Base-by-base conservation (phyloP, 1,140 invertebrate species). In the Hormaphis cornu region DNA sequence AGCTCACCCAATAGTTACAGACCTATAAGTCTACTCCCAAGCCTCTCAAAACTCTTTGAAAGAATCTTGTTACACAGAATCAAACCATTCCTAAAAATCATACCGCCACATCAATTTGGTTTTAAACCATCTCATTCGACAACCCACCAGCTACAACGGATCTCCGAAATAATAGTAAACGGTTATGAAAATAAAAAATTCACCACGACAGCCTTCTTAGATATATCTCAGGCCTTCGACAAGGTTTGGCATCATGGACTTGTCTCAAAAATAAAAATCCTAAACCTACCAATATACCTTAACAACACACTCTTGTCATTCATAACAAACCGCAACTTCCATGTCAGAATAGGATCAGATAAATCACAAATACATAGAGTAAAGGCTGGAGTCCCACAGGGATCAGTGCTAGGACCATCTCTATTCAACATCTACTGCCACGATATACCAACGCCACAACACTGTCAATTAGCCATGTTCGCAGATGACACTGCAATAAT, bases 211-310 rank as follows among this genome's bases (percentile, higher is more conserved):
- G 28, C 78, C 1, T 70, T 79, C 14, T 72, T 80, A 20, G 79
- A 81, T 42, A 72, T 53, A n/a, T n/a, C n/a, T n/a, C n/a, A n/a
- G 30, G 30, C 30, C 4, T 33, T 33, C 9, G 30, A 33, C 30
- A 72, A 70, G 59, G 75, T 78, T 0, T 79, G 78, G 77, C 70
- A 76, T 12, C 66, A 75, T 12, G 79, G 76, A 0, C 72, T 80
- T 0, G 46, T 78, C 2, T 74, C 73, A 20, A 80, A 77, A 73
- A 59, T 80, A 24, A 69, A 61, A 42, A 24, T 20, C 10, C 69
- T 70, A 35, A 24, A 37, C 10, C 52, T 69, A n/a, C 22, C 46
- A 4, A 40, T 22, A 9, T 70, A 70, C 22, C 26, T 33, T 12
- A 54, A 52, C 10, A 33, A 33, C 9, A 33, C 30, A 33, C 26